Conservation (phyloP, 2,113 vertebrate genomes). For the Actinemys pallida region DNA sequence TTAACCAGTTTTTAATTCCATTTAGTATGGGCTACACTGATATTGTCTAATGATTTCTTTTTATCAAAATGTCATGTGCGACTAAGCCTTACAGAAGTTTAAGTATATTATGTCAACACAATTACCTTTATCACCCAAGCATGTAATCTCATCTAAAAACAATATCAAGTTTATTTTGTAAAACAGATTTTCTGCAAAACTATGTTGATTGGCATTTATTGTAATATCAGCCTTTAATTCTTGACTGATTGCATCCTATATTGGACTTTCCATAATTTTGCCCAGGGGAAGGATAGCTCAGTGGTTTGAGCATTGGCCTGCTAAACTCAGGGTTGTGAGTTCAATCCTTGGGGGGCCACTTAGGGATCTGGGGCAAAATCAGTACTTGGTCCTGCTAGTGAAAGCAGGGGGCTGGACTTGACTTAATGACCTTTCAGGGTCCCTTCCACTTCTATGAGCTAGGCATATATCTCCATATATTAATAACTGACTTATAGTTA, state of each 20-base stretch:
- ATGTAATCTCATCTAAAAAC: not conserved
- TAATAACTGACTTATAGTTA: not conserved
- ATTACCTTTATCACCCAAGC: not conserved
- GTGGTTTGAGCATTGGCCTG: too few relatives aligned
- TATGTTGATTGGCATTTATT: not conserved
- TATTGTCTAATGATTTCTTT: not conserved
- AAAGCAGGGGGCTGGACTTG: too few relatives aligned
- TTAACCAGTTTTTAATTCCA: not conserved
- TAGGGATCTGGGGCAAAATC: too few relatives aligned
- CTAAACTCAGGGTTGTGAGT: too few relatives aligned
- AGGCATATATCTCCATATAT: too few relatives aligned
- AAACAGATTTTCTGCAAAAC: not conserved
- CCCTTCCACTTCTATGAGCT: too few relatives aligned
- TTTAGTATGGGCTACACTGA: conserved; percentile 3
- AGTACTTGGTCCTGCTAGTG: too few relatives aligned
- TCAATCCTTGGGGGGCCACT: too few relatives aligned
- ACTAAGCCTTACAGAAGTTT: not conserved
- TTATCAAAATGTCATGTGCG: not conserved
- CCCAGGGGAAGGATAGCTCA: not conserved
- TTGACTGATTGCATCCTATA: not conserved
- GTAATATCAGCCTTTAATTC: not conserved
- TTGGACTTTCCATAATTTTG: not conserved
- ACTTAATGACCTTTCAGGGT: too few relatives aligned
- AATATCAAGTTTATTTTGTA: not conserved
- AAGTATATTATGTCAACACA: not conserved